Evolutionary conservation across 2,113 vertebrate genomes (phyloP).

Genomic region (Stictonetta naevosa): DNA sequence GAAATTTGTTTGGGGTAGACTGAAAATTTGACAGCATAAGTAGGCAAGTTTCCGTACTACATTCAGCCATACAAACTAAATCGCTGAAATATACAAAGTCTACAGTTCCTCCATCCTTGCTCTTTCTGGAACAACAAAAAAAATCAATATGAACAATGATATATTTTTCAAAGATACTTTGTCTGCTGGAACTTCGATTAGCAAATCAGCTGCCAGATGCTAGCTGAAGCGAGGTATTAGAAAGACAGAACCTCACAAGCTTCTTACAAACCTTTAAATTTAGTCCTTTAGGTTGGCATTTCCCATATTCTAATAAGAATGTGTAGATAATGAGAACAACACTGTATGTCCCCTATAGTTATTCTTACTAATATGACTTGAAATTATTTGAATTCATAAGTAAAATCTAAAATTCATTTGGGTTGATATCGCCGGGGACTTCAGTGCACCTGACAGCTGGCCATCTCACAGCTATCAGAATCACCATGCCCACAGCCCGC

Average conservation of each 20-base stretch:
- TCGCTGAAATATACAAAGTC: neutral
- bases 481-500: neutral
- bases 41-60: neutral
- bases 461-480: neutral
- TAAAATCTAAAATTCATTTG: neutral
- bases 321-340: neutral
- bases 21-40: neutral
- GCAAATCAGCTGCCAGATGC: neutral
- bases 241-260: neutral
- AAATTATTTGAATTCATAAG: neutral
- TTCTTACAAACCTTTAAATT: neutral
- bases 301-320: neutral
- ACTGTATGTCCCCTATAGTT: neutral
- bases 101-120: neutral
- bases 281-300: neutral
- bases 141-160: accelerated
- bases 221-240: neutral
- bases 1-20: neutral
- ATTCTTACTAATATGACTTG: neutral
- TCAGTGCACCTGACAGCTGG: neutral
- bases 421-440: neutral
- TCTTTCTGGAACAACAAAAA: neutral
- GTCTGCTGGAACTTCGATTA: neutral
- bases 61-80: neutral
- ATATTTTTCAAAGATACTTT: neutral